Evolutionary conservation across 2,888 invertebrate genomes (phyloP), one percentile per base, ranked within the genome.

Genomic region (Atrina japonica): DNA sequence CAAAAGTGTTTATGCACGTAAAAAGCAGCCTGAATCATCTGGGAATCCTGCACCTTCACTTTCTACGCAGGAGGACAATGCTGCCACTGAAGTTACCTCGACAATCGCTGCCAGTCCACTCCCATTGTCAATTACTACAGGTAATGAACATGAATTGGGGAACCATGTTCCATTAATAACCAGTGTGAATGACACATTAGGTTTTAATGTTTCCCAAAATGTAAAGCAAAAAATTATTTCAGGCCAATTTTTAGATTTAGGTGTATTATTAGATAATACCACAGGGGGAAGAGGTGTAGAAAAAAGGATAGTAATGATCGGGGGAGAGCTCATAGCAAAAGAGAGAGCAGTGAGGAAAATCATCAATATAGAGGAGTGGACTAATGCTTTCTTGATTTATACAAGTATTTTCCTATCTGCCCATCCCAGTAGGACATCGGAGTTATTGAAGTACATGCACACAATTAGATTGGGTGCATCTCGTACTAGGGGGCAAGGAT

Each of bases 341-440:
- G 30, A 29, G 1, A 18, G n/a, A 18, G 1, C 23, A 7, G 29
- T 30, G 3, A 25, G 27, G 14, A 69, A 63, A 58, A 64, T 64
- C 1, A 41, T n/a, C 16, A 41, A 11, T 18, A 64, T 69, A 29
- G 63, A 69, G 1, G 30, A 58, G 6, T 69, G 69, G 69, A 69
- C 64, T 14, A 21, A 47, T 18, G 69, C 64, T 27, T 69, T 69
- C 25, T 16, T 69, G 2, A 49, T 64, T 18, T 69, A 27, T 56
- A 41, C 23, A 21, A 58, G 56, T 21, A 58, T 69, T 9, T 64
- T 63, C 40, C 18, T 21, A 7, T 18, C 43, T 29, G 58, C 43
- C 7, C 63, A 69, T 25, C 49, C 61, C 9, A 27, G 7, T 3
- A 45, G 45, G 45, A 7, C 23, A 21, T 3, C 6, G n/a, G 50